A percentile compares a stretch with the other conserved stretches of the same genome.
phyloP scores from a whole-genome alignment of 2,797 vertebrate species.

The Falco biarmicus region DNA sequence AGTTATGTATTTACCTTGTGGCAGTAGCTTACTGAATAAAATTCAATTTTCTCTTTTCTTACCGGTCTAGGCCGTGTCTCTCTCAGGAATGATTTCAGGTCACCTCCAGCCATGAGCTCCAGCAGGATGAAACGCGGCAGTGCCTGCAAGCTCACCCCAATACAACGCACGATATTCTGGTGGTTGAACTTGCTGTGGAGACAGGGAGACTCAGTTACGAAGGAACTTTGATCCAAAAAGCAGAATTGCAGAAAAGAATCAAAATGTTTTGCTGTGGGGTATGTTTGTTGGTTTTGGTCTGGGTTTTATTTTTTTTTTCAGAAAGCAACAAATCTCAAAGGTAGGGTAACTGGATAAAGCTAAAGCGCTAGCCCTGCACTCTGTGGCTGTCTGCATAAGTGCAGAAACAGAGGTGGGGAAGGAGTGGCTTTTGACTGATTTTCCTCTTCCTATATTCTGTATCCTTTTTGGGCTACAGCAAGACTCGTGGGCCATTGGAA shows the following conservation, averaged over 20 bases:
- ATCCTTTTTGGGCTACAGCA: neutral
- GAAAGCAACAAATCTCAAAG: neutral
- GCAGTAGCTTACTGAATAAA: neutral
- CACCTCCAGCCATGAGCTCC: constrained; percentile 97
- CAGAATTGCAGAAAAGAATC: neutral
- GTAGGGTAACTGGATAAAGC: neutral
- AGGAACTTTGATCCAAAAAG: neutral
- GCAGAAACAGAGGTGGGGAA: neutral
- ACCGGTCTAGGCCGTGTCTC: constrained; percentile 95
- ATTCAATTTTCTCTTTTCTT: constrained; percentile 79
- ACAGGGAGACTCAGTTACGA: neutral
- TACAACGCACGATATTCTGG: constrained; percentile 96
- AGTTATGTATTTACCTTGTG: neutral
- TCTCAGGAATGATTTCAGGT: constrained; percentile 95
- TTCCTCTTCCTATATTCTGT: neutral
- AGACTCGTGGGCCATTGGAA: neutral
- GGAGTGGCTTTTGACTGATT: neutral
- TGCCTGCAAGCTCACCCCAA: constrained; percentile 95
- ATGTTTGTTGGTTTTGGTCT: neutral
- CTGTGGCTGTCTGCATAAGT: neutral
- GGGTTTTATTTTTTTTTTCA: fast-evolving
- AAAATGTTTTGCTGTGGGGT: neutral
- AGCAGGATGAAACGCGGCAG: constrained; percentile 96
- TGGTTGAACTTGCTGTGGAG: constrained; percentile 95
- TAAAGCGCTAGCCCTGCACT: neutral